These are phyloP conservation scores for Macrobrachium rosenbergii DNA, from an alignment of 1,140 invertebrate species.

Conservation along the genomic window DNA sequence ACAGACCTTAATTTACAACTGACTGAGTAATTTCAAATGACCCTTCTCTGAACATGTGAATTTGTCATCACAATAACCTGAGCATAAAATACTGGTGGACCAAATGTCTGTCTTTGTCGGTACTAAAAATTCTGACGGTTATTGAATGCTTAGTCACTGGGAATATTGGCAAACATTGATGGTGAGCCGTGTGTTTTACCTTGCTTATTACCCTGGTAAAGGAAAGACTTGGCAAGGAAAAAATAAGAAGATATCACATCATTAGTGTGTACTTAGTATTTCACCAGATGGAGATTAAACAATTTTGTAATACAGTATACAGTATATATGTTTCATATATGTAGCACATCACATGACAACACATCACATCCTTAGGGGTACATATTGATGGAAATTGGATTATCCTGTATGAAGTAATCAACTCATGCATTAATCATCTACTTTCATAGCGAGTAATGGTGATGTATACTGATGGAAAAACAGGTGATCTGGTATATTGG, in stretches of 20 bases:
- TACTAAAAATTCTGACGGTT: constrained; percentile 45
- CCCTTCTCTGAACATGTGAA: neutral
- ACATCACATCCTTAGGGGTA: constrained; percentile 50
- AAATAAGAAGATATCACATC: constrained; percentile 56
- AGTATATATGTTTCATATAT: constrained; percentile 49
- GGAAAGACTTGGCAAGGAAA: constrained; percentile 65
- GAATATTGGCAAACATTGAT: constrained; percentile 53
- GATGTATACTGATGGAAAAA: constrained; percentile 22
- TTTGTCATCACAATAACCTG: constrained; percentile 40
- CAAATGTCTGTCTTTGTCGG: constrained; percentile 51
- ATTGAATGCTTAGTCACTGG: constrained; percentile 48
- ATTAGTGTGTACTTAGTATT: constrained; percentile 52
- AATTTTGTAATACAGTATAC: constrained; percentile 35
- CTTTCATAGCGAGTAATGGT: constrained; percentile 5
- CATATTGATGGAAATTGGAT: constrained; percentile 40
- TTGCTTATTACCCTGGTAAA: constrained; percentile 64
- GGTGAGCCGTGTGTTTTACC: constrained; percentile 55
- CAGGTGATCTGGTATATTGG: neutral
- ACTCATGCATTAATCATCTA: constrained; percentile 35
- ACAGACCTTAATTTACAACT: neutral
- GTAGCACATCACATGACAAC: constrained; percentile 48
- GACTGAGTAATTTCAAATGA: neutral
- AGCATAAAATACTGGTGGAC: constrained; percentile 44
- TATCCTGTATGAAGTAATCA: constrained; percentile 1
- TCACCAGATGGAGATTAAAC: constrained; percentile 42